These are phyloP conservation scores for Brachystomella parvula DNA, from an alignment of 1,140 invertebrate species.

Conservation along the genomic window DNA sequence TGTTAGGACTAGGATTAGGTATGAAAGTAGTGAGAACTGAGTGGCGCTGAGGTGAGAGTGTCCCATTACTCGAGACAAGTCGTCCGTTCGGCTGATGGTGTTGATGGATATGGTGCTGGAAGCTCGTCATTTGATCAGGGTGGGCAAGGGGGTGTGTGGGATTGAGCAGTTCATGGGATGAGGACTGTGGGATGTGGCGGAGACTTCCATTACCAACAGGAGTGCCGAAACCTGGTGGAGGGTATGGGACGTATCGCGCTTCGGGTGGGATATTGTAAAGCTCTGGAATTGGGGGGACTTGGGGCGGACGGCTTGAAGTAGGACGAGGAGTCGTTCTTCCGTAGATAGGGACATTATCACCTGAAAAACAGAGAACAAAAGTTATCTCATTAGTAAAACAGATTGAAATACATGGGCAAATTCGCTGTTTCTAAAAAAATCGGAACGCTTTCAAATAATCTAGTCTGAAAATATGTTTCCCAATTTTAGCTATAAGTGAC, in stretches of 20 bases:
- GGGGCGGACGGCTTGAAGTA: constrained; percentile 33
- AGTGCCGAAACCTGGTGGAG: constrained; percentile 41
- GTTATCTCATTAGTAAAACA: no score
- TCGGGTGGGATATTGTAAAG: constrained; percentile 43
- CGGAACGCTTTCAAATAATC: no score
- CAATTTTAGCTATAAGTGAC: no score
- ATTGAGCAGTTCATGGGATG: constrained; percentile 40
- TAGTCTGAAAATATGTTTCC: no score
- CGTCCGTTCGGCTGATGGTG: constrained; percentile 26
- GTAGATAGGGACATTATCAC: constrained; percentile 35
- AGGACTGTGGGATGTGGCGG: constrained; percentile 35
- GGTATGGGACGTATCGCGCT: constrained; percentile 44
- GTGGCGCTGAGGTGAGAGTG: constrained; percentile 35
- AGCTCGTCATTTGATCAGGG: constrained; percentile 25
- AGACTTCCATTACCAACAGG: constrained; percentile 40
- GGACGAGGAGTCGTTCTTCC: constrained; percentile 36
- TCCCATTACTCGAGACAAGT: constrained; percentile 33
- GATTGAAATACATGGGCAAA: no score
- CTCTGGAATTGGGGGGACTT: constrained; percentile 38
- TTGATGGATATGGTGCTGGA: constrained; percentile 15
- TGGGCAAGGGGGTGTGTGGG: constrained; percentile 23
- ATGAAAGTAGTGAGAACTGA: constrained; percentile 45
- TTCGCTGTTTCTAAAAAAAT: no score
- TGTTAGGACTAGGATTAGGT: constrained; percentile 40
- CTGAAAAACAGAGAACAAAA: constrained; percentile 22